Evolutionary conservation across 1,140 invertebrate genomes (phyloP), one percentile per base, ranked within the genome.

Genomic region (Alviniconcha marisindica): DNA sequence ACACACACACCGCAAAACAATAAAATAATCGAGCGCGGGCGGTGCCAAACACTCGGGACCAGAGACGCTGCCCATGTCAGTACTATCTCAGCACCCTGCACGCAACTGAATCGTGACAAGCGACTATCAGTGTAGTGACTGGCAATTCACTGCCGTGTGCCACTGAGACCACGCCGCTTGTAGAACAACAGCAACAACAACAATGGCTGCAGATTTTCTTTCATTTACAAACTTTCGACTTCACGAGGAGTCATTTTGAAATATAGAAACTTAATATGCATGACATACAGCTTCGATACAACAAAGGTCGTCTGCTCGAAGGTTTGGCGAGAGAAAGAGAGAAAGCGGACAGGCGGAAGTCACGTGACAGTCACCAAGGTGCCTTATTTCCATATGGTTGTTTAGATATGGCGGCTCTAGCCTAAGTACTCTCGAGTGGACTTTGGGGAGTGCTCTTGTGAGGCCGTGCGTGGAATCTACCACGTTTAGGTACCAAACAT

Each of bases 361-460:
- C 83, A 84, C 42, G 76, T 85, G 82, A 84, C 81, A 54, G 77
- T 87, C 82, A 48, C 86, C 77, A 80, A 85, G 83, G 84, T 79
- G 81, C 76, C 48, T 63, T 51, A 40, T 77, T 42, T 79, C 76
- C 83, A 81, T 80, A 78, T 2, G 36, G 10, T 84, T 88, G 85
- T 88, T 87, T 85, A 81, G 80, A 84, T 69, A 88, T 86, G 85
- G 87, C 83, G 83, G 82, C 78, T 76, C 5, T 15, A 51, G 51
- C 40, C n/a, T 76, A 21, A 76, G n/a, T 28, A 44, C 71, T 42
- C 40, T 2, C 38, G 14, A 31, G 28, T 51, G 0, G 28, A 54
- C 31, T 12, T 33, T 36, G 14, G 44, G 10, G 51, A 5, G 36
- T 40, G 0, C 15, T 4, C 36, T 38, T 28, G 1, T 28, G 54